These are phyloP conservation scores for Microcebus griseorufus DNA, from an alignment of 2,113 vertebrate species.

Conservation along the genomic window DNA sequence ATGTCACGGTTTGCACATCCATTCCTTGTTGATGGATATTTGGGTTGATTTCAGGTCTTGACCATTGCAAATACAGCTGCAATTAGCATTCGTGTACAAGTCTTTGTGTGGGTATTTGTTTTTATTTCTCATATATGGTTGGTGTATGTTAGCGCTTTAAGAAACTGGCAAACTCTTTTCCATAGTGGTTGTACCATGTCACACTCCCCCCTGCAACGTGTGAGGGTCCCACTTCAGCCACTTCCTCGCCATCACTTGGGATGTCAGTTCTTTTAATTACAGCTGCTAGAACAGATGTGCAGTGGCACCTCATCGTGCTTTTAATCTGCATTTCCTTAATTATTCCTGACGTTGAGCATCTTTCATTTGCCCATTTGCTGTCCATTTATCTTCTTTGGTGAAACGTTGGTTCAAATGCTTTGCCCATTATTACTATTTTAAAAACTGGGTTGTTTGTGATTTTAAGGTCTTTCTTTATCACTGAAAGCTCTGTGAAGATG, in stretches of 20 bases:
- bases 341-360: not conserved
- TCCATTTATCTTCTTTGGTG: not conserved
- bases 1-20: not conserved
- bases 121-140: not conserved
- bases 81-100: not conserved
- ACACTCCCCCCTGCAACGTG: accelerated
- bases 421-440: not conserved
- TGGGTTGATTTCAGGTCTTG: not conserved
- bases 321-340: not conserved
- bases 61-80: not conserved
- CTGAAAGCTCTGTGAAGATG: not conserved
- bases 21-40: not conserved
- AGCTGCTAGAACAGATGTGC: not conserved
- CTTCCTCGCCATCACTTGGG: not conserved
- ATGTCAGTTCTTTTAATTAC: not conserved
- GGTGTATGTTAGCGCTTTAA: not conserved
- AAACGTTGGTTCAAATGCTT: not conserved
- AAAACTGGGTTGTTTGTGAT: not conserved
- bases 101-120: not conserved
- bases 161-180: not conserved
- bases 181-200: not conserved
- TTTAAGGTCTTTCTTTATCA: not conserved
- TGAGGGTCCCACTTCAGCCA: not conserved
- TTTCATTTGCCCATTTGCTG: not conserved
- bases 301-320: not conserved